These are phyloP conservation scores for Eustalomyia histrio DNA, from an alignment of 2,888 invertebrate species.

Conservation along the genomic window DNA sequence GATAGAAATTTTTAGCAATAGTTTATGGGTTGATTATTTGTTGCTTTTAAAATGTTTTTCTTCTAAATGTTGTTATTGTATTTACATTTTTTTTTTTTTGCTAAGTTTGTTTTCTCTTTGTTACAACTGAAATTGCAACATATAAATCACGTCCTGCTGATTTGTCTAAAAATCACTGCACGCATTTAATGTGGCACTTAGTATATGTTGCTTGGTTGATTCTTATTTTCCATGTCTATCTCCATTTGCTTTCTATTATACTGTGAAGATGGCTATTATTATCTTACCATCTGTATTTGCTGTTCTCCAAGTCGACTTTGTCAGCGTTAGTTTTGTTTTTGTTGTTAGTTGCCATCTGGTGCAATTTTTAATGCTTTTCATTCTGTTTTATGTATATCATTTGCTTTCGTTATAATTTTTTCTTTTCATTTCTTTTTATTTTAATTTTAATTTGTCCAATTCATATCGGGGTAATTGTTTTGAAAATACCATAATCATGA, in stretches of 20 bases:
- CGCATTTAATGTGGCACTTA: constrained; percentile 59
- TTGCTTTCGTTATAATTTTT: constrained; percentile 1
- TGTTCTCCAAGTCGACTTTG: neutral
- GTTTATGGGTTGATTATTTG: neutral
- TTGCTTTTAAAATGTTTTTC: neutral
- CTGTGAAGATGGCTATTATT: neutral
- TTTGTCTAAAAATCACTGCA: constrained; percentile 61
- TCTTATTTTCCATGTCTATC: neutral
- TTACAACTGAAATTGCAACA: constrained; percentile 50
- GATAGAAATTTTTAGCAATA: neutral
- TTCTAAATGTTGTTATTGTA: constrained; percentile 15
- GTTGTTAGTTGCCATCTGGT: constrained; percentile 17
- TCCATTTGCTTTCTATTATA: neutral
- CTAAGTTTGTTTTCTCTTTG: constrained; percentile 9
- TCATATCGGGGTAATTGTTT: constrained; percentile 30
- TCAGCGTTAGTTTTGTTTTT: neutral
- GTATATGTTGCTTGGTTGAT: constrained; percentile 3
- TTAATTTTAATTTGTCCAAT: constrained; percentile 36
- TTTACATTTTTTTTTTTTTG: constrained; percentile 30
- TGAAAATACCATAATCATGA: constrained; percentile 33
- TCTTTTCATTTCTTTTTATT: constrained; percentile 25
- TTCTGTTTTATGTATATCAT: neutral
- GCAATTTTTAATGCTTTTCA: constrained; percentile 3
- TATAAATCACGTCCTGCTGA: constrained; percentile 63
- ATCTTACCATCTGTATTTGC: neutral